Conservation (phyloP, 2,797 vertebrate genomes). For the Cetoscarus ocellatus region DNA sequence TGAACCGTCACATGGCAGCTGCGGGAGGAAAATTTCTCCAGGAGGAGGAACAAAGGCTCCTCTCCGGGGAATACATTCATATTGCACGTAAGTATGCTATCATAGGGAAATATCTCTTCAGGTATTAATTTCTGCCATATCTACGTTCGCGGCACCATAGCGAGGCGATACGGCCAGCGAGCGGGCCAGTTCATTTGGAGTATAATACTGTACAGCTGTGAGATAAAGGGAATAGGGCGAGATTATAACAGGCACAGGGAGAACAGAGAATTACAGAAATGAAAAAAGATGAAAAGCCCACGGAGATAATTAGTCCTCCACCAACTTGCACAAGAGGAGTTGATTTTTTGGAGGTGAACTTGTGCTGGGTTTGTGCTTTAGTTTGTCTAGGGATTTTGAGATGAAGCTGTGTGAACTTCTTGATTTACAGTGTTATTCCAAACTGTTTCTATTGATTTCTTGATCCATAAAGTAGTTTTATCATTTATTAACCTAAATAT, state of each 20-base stretch:
- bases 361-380: constrained; percentile 7
- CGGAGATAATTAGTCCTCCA: constrained; percentile 76
- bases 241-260: constrained; percentile 58
- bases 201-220: constrained; percentile 70
- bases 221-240: constrained; percentile 71
- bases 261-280: constrained; percentile 70
- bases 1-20: constrained; percentile 1
- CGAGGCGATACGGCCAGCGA: constrained; percentile 57
- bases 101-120: constrained; percentile 65
- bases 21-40: constrained; percentile 14
- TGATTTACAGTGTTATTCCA: no score
- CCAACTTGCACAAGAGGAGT: constrained; percentile 48
- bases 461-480: no score
- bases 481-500: no score
- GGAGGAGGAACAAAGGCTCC: constrained; percentile 52
- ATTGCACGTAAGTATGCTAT: constrained; percentile 58
- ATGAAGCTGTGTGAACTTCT: constrained; percentile 8
- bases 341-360: constrained; percentile 47
- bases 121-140: constrained; percentile 77
- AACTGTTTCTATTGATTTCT: no score
- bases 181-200: constrained; percentile 66
- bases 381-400: constrained; percentile 50
- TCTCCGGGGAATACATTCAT: constrained; percentile 57
- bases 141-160: constrained; percentile 40
- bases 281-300: constrained; percentile 75